Base-by-base conservation (phyloP, 2,797 vertebrate genomes). In the Bovichtus diacanthus region DNA sequence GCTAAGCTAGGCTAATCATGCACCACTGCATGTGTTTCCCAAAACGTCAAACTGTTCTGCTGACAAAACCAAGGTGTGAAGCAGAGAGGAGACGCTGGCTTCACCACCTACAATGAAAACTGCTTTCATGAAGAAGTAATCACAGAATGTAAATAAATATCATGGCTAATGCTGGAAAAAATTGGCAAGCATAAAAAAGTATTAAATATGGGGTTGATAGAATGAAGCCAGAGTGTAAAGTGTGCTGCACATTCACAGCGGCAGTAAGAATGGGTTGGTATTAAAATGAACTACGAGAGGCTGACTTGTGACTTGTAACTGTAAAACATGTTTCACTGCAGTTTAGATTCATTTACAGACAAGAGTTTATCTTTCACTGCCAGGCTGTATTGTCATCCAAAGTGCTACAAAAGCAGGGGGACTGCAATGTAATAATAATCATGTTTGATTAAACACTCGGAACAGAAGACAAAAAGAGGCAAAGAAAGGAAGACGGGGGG, bases 401-500 rank as follows among this genome's bases (percentile, higher is more conserved):
- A 82, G 49, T 51, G 54, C 38, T 50, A 51, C 38, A 70, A 58
- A 78, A 76, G 66, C 60, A 70, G 23, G n/a, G 46, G 70, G 65
- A 70, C 46, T 76, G 69, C 68, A 76, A 69, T 77, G 70, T 51
- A 79, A 69, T 56, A 74, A 61, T 74, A 47, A 81, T 76, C 51
- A 25, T 60, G 61, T 83, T 49, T 79, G 78, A 88, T 83, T 74
- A 88, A 85, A 76, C 56, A 43, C 44, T 56, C 11, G 1, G 12
- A 70, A 64, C 18, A 41, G 66, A 60, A 58, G 74, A 84, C 77
- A 85, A 29, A 85, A 86, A 87, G 78, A 82, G 51, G 70, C 55
- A 18, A 36, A 68, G 55, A 81, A 72, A 64, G 50, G 73, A 69
- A 70, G 61, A 82, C 53, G 25, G 31, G 77, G 54, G 27, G 70